Evolutionary conservation across 2,113 vertebrate genomes (phyloP).

Genomic region (Rhabdomys dilectus): DNA sequence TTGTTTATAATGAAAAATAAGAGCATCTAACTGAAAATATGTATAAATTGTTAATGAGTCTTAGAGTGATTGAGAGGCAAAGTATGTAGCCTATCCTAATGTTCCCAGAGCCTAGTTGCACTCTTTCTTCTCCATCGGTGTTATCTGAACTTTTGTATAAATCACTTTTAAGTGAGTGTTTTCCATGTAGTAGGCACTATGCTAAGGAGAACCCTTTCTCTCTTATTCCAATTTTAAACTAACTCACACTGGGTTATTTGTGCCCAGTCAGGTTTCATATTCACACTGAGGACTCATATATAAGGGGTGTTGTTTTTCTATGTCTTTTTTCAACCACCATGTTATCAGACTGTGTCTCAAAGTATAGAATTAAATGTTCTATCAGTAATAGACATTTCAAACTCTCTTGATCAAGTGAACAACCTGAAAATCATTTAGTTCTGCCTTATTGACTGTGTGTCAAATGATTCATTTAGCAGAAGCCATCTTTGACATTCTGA

Average conservation of each 20-base stretch:
- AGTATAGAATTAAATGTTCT: conserved; percentile 35
- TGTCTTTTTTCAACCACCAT: not conserved
- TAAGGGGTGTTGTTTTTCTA: not conserved
- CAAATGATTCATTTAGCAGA: not conserved
- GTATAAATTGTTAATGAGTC: conserved; percentile 27
- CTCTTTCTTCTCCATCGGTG: conserved; percentile 37
- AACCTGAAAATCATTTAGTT: conserved; percentile 26
- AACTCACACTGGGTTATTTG: not conserved
- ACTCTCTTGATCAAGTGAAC: not conserved
- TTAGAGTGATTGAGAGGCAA: conserved; percentile 51
- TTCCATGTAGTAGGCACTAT: not conserved
- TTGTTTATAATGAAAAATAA: conserved; percentile 65
- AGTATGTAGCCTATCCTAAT: conserved; percentile 16
- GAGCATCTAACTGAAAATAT: conserved; percentile 62
- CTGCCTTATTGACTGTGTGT: not conserved
- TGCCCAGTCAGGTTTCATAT: not conserved
- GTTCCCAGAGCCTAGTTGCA: not conserved
- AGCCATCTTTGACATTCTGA: conserved; percentile 2
- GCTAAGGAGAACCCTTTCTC: not conserved
- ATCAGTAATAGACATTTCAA: conserved; percentile 40
- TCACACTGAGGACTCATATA: not conserved
- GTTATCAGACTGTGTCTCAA: not conserved
- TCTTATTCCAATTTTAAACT: conserved; percentile 29
- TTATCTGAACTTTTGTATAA: conserved; percentile 19
- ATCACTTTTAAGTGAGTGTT: conserved; percentile 26